Conservation (phyloP, 2,888 invertebrate genomes). For the Caenorhabditis uteleia region DNA sequence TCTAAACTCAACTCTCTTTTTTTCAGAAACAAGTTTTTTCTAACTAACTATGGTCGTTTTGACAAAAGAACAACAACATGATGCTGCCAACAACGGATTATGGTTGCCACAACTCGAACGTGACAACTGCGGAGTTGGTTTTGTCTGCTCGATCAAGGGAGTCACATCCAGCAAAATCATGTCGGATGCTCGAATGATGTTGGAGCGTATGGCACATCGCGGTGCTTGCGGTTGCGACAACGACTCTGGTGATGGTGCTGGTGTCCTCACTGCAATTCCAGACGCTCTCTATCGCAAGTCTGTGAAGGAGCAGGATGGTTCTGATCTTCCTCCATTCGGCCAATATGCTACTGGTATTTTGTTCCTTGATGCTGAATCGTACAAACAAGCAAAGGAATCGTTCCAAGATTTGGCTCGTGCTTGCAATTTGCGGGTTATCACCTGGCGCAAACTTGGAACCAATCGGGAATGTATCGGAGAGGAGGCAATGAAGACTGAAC, state of each 20-base stretch:
- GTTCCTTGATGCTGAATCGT: conserved; percentile 79
- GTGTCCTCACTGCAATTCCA: conserved; percentile 93
- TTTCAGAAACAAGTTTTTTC: conserved; percentile 1
- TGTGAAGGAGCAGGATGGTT: conserved; percentile 77
- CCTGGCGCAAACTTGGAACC: conserved; percentile 92
- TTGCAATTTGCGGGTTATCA: conserved; percentile 82
- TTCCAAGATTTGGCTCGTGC: conserved; percentile 84
- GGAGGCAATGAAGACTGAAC: conserved; percentile 92
- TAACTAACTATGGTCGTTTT: conserved; percentile 61
- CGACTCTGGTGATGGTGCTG: conserved; percentile 98
- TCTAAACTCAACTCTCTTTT: conserved; percentile 4
- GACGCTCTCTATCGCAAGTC: conserved; percentile 85
- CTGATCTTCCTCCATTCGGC: conserved; percentile 85
- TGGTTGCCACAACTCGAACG: conserved; percentile 94
- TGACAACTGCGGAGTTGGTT: conserved; percentile 98
- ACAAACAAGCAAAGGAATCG: conserved; percentile 73
- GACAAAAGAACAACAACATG: conserved; percentile 57
- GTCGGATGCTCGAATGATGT: conserved; percentile 90
- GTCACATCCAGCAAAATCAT: conserved; percentile 91
- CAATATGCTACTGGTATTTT: conserved; percentile 95
- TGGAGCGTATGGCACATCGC: conserved; percentile 97
- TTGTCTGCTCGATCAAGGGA: conserved; percentile 97
- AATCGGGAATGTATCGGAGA: conserved; percentile 85
- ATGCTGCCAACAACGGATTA: conserved; percentile 75
- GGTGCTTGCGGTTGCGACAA: conserved; percentile 99